These are phyloP conservation scores for Distichodus sexfasciatus DNA, from an alignment of 2,797 vertebrate species.

Conservation along the genomic window DNA sequence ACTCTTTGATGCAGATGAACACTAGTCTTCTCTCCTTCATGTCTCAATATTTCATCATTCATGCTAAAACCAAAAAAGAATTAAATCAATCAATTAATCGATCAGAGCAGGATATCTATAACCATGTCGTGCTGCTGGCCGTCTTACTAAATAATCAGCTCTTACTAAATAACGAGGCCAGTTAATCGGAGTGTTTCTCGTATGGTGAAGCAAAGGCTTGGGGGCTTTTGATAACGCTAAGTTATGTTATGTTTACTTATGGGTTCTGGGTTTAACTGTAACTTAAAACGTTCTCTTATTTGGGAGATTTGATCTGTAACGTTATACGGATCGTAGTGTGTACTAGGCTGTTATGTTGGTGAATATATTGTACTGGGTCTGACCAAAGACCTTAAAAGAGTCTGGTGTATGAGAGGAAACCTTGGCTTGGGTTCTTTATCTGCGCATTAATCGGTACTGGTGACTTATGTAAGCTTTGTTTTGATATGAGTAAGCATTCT, in stretches of 20 bases:
- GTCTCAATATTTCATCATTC: background rate
- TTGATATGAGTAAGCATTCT: constrained; percentile 7
- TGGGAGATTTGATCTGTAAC: constrained; percentile 31
- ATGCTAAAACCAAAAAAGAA: constrained; percentile 7
- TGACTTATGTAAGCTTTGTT: constrained; percentile 4
- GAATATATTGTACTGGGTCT: constrained; percentile 36
- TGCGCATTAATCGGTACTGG: constrained; percentile 25
- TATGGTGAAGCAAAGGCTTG: constrained; percentile 20
- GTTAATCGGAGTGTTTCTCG: constrained; percentile 11
- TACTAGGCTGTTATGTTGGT: constrained; percentile 28
- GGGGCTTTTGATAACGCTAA: background rate
- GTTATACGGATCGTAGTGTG: constrained; percentile 16
- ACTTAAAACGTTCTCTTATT: constrained; percentile 19
- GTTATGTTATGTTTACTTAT: constrained; percentile 33
- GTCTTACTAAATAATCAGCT: background rate
- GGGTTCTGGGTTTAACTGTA: constrained; percentile 8
- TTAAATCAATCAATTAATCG: background rate
- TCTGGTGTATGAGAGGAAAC: constrained; percentile 11
- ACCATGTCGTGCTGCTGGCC: background rate
- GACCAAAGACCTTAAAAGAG: constrained; percentile 41
- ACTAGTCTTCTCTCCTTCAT: background rate
- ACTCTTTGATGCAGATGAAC: background rate
- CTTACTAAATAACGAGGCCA: constrained; percentile 9
- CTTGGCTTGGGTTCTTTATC: background rate
- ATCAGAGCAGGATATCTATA: background rate